Base-by-base conservation (phyloP, 2,888 invertebrate genomes). In the Melinaea menophilus region DNA sequence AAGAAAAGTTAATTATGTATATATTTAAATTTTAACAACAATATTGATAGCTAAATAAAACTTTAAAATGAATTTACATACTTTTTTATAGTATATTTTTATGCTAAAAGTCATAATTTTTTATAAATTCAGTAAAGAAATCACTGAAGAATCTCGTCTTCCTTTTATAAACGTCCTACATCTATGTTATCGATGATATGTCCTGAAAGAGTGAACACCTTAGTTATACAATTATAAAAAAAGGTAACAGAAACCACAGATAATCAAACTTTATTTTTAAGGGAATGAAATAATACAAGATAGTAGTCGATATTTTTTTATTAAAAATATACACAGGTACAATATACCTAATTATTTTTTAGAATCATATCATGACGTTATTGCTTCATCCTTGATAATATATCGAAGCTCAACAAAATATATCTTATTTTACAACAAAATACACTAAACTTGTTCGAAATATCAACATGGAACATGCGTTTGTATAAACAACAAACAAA, bases 241-340 rank as follows among this genome's bases (percentile, higher is more conserved):
- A n/a, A 41, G 33, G n/a, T n/a, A 41, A 59, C 63, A 64, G 59
- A 47, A 66, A 62, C 60, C 9, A 35, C 56, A 34, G 3, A 37
- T 35, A 58, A 45, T 37, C 56, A 62, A 59, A 63, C 41, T 2
- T 41, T 41, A 41, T 41, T 3, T 41, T 41, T 54, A 41, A 4
- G n/a, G 34, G 1, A 41, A 35, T 51, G 12, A 34, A 73, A 77
- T 73, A 56, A 76, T 64, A 73, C 69, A 51, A 62, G 7, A 45
- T 68, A 59, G 64, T 54, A 56, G 35, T 68, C 72, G 73, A 73
- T 73, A 68, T 74, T 80, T 82, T 84, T 85, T 73, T 86, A 84
- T 80, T 84, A 82, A 86, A 87, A 86, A 86, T 84, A 86, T 82
- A 83, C 80, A 84, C 79, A 79, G 74, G 77, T 74, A 75, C 73